Evolutionary conservation across 2,888 invertebrate genomes (phyloP), one percentile per base, ranked within the genome.

Genomic region (Serrognathus titanus): DNA sequence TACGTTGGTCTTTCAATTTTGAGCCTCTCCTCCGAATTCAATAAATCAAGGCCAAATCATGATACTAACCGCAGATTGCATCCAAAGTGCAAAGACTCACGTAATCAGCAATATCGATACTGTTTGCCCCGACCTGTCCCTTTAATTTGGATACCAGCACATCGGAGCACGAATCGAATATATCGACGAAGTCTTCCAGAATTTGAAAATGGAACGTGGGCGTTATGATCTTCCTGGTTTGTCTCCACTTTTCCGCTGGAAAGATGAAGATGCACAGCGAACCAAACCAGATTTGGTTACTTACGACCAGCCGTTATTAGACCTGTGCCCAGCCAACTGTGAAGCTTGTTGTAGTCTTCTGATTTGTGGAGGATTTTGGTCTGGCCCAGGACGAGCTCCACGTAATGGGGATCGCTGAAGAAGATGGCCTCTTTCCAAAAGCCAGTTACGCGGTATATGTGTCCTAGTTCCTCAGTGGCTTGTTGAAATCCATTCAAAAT

Each of bases 201-300:
- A 77, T 70, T 53, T 73, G 71, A 59, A 75, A 70, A 61, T 78
- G 78, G 63, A 79, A 79, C 2, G 77, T 73, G 5, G 78, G 77
- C 0, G 75, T 78, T 11, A 79, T 75, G 50, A 78, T 65, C 66
- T 75, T 78, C 48, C 79, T 69, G 46, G 75, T 73, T 2, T 71
- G 69, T 12, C 71, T 65, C 78, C 79, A 79, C 36, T 52, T 57
- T n/a, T 52, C 49, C 6, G 48, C 51, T 52, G 13, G 9, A 36
- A 38, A 12, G 3, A 4, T 31, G 24, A 31, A 31, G 24, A 7
- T 31, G 7, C 24, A 37, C 3, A 20, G 40, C 36, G 9, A 20
- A 57, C 48, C 51, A 64, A 77, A 77, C 20, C 24, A 2, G 24
- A 31, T 5, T 31, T 5, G 24, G 24, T 7, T 53, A 58, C 60